Evolutionary conservation across 64 coral and sea anemone genomes (phyloP).

Genomic region (Pachyseris speciosa): DNA sequence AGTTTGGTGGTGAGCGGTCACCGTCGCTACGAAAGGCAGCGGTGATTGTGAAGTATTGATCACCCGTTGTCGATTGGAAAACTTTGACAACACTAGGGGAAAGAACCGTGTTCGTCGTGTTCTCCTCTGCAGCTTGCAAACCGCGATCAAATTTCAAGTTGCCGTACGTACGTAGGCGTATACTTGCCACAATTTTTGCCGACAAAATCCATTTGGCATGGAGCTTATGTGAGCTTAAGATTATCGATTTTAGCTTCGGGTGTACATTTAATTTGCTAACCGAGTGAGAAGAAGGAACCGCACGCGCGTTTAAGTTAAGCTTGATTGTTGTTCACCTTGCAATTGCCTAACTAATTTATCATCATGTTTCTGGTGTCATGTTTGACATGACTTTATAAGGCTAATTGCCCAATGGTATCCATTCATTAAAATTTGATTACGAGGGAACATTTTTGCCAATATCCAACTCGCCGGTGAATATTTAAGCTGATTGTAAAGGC

Average conservation of each 20-base stretch:
- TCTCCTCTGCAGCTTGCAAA: background rate
- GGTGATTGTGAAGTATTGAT: too few species aligned
- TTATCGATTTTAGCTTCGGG: too few species aligned
- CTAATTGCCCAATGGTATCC: constrained; percentile 21
- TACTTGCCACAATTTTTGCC: background rate
- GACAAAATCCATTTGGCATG: background rate
- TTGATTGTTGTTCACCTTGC: background rate
- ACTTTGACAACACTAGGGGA: too few species aligned
- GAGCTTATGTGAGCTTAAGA: background rate
- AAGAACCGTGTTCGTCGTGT: background rate
- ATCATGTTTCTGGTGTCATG: background rate
- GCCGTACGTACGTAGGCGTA: background rate
- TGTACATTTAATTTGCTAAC: too few species aligned
- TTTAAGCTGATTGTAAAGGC: background rate
- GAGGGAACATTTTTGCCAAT: background rate
- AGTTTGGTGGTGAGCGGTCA: background rate
- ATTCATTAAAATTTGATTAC: constrained; percentile 15
- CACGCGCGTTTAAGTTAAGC: too few species aligned
- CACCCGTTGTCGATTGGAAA: background rate
- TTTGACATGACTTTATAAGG: background rate
- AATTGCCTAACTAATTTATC: background rate
- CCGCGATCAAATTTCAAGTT: constrained; percentile 29
- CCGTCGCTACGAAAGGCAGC: background rate
- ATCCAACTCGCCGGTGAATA: background rate
- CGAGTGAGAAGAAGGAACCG: too few species aligned